A percentile compares a stretch with the other conserved stretches of the same genome.
Conservation (phyloP, 2,888 invertebrate genomes). For the Drosophila conformis region DNA sequence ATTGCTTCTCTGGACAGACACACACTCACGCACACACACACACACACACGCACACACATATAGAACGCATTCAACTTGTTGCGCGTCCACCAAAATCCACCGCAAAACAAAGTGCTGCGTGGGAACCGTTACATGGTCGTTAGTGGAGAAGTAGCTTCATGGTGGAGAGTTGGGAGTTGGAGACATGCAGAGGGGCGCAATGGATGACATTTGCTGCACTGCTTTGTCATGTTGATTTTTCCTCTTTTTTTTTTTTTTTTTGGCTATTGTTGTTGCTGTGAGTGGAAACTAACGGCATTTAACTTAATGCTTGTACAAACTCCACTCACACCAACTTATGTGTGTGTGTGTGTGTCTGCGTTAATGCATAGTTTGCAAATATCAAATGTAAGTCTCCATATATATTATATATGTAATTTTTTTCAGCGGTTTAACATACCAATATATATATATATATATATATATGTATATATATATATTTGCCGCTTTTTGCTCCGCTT, state of each 20-base stretch:
- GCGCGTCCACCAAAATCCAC: conserved; percentile 56
- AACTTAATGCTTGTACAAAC: conserved; percentile 12
- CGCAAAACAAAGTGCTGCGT: conserved; percentile 70
- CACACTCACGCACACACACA: conserved; percentile 10
- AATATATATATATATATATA: background rate
- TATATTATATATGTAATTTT: background rate
- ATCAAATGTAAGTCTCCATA: background rate
- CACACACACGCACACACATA: conserved; percentile 8
- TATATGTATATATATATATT: background rate
- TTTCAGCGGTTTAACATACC: background rate
- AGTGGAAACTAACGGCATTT: conserved; percentile 32
- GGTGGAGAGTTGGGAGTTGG: background rate
- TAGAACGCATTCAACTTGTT: conserved; percentile 54
- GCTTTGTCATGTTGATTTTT: background rate
- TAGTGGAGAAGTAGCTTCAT: background rate
- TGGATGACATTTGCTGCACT: background rate
- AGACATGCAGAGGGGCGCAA: background rate
- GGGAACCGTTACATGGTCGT: conserved; percentile 25
- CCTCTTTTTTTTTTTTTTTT: too few relatives aligned
- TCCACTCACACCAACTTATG: conserved; percentile 1
- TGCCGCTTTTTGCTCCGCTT: conserved; percentile 1
- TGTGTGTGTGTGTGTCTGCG: background rate
- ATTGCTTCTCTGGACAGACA: conserved; percentile 29
- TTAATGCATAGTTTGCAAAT: background rate
- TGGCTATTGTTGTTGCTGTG: conserved; percentile 9